Conservation (phyloP, 2,888 invertebrate species). For the Calliscelio sp. region DNA sequence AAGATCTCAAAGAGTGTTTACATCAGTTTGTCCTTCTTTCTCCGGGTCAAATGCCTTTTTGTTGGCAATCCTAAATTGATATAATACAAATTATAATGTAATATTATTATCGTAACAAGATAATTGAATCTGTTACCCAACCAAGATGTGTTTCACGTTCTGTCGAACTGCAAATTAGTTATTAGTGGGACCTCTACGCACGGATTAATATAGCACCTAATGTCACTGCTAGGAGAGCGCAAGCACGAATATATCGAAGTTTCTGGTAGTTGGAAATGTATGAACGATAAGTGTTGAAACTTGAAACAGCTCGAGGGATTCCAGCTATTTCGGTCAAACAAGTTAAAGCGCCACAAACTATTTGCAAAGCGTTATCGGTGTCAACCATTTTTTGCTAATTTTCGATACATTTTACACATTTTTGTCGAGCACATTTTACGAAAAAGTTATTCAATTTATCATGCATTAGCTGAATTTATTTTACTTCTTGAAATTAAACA, state of each 20-base stretch:
- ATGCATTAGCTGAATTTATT: too few relatives aligned
- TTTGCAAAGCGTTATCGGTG: slow-evolving; percentile 24
- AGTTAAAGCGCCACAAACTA: slow-evolving; percentile 38
- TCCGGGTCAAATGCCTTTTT: too few relatives aligned
- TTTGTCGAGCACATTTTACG: too few relatives aligned
- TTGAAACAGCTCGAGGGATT: slow-evolving; percentile 54
- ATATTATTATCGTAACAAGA: slow-evolving; percentile 27
- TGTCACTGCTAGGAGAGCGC: slow-evolving; percentile 17
- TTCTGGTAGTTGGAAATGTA: slow-evolving; percentile 35
- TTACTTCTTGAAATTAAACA: too few relatives aligned
- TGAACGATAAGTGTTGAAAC: slow-evolving; percentile 56
- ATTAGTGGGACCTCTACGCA: slow-evolving; percentile 22
- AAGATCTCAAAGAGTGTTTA: too few relatives aligned
- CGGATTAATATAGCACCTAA: slow-evolving; percentile 37
- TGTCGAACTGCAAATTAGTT: slow-evolving; percentile 42
- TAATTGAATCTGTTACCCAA: slow-evolving; percentile 21
- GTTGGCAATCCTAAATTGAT: too few relatives aligned
- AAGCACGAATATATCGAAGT: slow-evolving; percentile 46
- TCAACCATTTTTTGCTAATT: slow-evolving; percentile 14
- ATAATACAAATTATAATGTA: slow-evolving; percentile 18
- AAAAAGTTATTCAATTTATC: too few relatives aligned
- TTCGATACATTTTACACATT: too few relatives aligned
- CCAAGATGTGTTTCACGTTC: slow-evolving; percentile 33
- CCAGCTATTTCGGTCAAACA: slow-evolving; percentile 56
- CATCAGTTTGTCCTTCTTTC: too few relatives aligned